These are phyloP conservation scores for Chromobotia macracanthus DNA, from an alignment of 2,797 vertebrate species.

Conservation along the genomic window DNA sequence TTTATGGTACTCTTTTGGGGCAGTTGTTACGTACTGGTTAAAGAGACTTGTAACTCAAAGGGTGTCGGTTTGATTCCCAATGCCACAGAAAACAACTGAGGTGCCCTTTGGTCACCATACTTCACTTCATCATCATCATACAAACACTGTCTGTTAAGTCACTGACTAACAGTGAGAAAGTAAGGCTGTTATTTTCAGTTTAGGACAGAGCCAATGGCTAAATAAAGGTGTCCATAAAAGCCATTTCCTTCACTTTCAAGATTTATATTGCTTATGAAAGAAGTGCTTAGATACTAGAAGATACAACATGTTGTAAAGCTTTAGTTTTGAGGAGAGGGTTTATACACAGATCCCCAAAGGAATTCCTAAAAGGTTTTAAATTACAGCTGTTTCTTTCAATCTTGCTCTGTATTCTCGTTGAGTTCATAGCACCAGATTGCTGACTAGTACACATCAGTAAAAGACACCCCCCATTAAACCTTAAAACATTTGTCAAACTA, in stretches of 20 bases:
- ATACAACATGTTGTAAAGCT: background rate
- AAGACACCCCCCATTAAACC: background rate
- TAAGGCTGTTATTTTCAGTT: background rate
- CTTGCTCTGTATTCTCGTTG: background rate
- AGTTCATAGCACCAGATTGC: background rate
- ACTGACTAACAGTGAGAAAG: background rate
- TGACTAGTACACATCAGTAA: constrained; percentile 6
- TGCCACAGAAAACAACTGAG: too few species aligned
- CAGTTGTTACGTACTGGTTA: too few species aligned
- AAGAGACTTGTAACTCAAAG: too few species aligned
- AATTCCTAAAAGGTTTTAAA: constrained; percentile 24
- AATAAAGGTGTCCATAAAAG: constrained; percentile 5
- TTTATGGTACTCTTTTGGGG: background rate
- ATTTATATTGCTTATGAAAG: constrained; percentile 20
- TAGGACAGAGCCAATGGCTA: constrained; percentile 9
- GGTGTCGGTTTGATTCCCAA: too few species aligned
- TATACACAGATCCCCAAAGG: constrained; percentile 1
- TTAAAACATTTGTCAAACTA: background rate
- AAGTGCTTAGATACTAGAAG: background rate
- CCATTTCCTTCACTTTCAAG: constrained; percentile 3
- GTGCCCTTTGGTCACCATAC: too few species aligned
- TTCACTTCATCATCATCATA: too few species aligned
- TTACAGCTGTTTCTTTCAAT: constrained; percentile 7
- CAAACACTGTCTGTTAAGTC: background rate
- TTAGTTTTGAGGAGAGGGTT: constrained; percentile 11